A percentile compares a stretch with the other conserved stretches of the same genome.
Evolutionary conservation across 1,140 invertebrate species (phyloP).

Genomic region (Camponotus vicinus): DNA sequence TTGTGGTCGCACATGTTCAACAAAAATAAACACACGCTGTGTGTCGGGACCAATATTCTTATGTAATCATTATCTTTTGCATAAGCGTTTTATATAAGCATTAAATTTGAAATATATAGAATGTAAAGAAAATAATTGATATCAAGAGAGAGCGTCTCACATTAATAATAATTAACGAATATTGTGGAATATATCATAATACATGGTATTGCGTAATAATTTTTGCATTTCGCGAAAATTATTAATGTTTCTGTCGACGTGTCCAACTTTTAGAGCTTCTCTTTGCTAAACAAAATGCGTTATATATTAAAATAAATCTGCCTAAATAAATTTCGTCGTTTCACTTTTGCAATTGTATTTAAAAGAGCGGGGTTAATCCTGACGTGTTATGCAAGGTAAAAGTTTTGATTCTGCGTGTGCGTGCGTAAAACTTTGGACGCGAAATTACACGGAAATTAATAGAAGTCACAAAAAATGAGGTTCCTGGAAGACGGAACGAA

Average conservation of each 20-base stretch:
- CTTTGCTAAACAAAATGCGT: not conserved
- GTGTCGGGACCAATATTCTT: constrained; percentile 20
- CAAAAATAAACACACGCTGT: constrained; percentile 46
- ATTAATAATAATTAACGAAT: constrained; percentile 32
- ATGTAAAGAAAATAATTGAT: not conserved
- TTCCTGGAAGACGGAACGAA: constrained; percentile 52
- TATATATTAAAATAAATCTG: not conserved
- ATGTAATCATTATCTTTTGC: constrained; percentile 2
- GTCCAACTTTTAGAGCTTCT: not conserved
- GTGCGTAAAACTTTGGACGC: constrained; percentile 3
- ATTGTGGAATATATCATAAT: not conserved
- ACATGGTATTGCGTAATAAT: not conserved
- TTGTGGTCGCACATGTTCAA: constrained; percentile 50
- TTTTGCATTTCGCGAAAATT: constrained; percentile 19
- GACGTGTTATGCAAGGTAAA: not conserved
- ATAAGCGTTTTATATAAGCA: not conserved
- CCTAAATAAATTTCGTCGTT: not conserved
- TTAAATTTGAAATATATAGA: not conserved
- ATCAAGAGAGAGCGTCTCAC: not conserved
- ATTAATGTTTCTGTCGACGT: constrained; percentile 5
- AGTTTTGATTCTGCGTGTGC: constrained; percentile 1
- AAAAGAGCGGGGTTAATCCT: not conserved
- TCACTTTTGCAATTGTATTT: not conserved
- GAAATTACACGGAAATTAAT: constrained; percentile 49
- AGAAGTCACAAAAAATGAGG: constrained; percentile 21